Conservation (phyloP, 1,140 invertebrate genomes). For the Octopus sinensis region DNA sequence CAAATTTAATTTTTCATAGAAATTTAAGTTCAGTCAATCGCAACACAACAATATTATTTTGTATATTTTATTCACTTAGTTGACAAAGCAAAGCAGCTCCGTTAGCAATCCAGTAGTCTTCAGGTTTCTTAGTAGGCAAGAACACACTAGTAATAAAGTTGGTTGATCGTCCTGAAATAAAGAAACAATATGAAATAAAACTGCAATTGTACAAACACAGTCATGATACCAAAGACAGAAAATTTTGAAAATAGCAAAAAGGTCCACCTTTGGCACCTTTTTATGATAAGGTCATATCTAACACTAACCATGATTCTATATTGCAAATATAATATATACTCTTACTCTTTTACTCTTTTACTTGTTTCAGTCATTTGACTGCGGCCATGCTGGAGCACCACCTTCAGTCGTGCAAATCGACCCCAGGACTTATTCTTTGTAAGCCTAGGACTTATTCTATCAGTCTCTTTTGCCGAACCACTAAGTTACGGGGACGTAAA, state of each 20-base stretch:
- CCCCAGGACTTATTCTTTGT: too few relatives aligned
- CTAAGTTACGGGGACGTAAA: too few relatives aligned
- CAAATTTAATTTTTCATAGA: neutral
- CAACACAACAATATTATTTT: neutral
- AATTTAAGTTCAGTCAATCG: neutral
- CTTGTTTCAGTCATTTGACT: too few relatives aligned
- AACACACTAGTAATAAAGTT: slow-evolving; percentile 82
- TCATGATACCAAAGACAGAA: neutral
- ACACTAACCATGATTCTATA: neutral
- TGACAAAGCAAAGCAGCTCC: slow-evolving; percentile 80
- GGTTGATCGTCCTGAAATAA: slow-evolving; percentile 71
- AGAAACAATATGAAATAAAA: slow-evolving; percentile 17
- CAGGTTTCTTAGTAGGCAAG: slow-evolving; percentile 63
- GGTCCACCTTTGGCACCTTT: neutral
- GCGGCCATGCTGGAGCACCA: too few relatives aligned
- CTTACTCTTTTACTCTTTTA: too few relatives aligned
- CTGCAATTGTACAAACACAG: too few relatives aligned
- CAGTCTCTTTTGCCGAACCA: too few relatives aligned
- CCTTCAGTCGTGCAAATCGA: too few relatives aligned
- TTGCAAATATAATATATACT: too few relatives aligned
- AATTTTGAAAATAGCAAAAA: neutral
- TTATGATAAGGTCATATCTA: neutral
- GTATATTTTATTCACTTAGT: slow-evolving; percentile 63
- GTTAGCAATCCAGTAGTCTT: slow-evolving; percentile 80
- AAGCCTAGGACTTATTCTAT: too few relatives aligned